phyloP scores from a whole-genome alignment of 2,888 invertebrate species.

The Disparrhopalites patrizii region DNA sequence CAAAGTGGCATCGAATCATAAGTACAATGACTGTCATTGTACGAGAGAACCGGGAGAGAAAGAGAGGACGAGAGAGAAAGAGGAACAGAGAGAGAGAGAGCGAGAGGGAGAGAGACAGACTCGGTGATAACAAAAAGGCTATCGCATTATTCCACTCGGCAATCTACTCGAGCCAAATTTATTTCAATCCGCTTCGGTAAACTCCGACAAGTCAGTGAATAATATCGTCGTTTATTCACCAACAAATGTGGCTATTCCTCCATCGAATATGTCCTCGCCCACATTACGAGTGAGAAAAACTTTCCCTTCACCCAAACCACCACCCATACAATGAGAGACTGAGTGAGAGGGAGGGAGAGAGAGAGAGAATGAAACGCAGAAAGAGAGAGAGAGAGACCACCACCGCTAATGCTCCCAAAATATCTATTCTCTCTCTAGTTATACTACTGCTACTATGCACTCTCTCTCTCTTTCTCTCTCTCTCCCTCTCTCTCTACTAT shows the following conservation, averaged over 20 bases:
- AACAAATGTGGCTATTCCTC: slow-evolving; percentile 18
- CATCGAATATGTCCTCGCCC: slow-evolving; percentile 8
- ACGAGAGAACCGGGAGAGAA: neutral
- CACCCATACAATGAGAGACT: neutral
- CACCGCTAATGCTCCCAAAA: neutral
- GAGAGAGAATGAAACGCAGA: neutral
- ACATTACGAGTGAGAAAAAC: slow-evolving; percentile 3
- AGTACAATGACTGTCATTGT: slow-evolving; percentile 18
- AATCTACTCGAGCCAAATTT: slow-evolving; percentile 25
- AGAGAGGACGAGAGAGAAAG: too few species aligned
- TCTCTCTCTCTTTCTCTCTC: neutral
- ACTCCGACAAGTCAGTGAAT: slow-evolving; percentile 31
- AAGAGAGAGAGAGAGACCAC: neutral
- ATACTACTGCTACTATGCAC: neutral
- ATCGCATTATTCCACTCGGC: slow-evolving; percentile 25
- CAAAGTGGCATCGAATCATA: slow-evolving; percentile 20
- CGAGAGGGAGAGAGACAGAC: slow-evolving; percentile 6
- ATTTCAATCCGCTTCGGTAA: slow-evolving; percentile 28
- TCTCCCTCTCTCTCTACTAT: neutral
- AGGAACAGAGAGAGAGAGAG: too few species aligned
- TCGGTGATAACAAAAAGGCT: slow-evolving; percentile 24
- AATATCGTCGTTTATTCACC: slow-evolving; percentile 29
- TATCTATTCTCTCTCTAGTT: neutral
- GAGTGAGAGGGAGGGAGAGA: neutral
- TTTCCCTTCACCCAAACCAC: slow-evolving; percentile 4